A percentile compares a stretch with the other conserved stretches of the same genome.
phyloP scores from a whole-genome alignment of 2,797 vertebrate species.

The Lemur catta region DNA sequence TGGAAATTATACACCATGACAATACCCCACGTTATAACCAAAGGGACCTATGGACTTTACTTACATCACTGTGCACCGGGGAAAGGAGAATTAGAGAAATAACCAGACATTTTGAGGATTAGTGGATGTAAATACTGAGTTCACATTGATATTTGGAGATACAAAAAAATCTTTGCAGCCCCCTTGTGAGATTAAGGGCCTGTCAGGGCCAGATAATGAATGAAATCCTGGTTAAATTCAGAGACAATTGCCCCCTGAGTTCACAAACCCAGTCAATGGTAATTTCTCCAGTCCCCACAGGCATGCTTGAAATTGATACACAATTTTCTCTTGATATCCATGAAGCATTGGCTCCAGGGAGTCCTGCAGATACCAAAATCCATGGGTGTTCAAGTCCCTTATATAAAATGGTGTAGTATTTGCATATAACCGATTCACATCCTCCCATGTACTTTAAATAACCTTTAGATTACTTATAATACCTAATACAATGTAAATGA shows the following conservation, averaged over 20 bases:
- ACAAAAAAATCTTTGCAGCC: neutral
- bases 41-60: neutral
- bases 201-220: neutral
- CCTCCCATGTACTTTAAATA: neutral
- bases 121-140: neutral
- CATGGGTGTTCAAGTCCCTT: neutral
- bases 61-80: neutral
- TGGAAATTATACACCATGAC: neutral
- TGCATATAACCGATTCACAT: neutral
- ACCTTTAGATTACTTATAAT: neutral
- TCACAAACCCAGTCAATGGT: neutral
- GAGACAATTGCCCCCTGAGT: neutral
- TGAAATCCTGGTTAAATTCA: neutral
- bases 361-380: neutral
- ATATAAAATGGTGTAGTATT: neutral
- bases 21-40: neutral
- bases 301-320: neutral
- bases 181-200: neutral
- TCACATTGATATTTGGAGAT: neutral
- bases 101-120: neutral
- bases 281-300: neutral
- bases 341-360: neutral
- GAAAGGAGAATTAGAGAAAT: neutral
- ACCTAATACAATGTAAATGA: neutral
- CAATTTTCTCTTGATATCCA: neutral